Conservation (phyloP, 2,888 invertebrate species). For the Oligia strigilis region DNA sequence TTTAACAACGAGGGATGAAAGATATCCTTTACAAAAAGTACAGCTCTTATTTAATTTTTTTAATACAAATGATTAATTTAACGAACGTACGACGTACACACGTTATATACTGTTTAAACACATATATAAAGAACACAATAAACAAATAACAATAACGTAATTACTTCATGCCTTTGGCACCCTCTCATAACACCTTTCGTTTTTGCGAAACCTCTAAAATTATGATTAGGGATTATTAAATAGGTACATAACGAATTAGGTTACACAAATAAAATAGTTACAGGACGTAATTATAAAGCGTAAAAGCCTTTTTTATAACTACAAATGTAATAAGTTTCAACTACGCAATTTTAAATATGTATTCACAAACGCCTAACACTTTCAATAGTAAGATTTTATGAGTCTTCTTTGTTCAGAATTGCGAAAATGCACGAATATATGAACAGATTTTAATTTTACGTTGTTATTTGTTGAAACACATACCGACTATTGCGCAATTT, state of each 20-base stretch:
- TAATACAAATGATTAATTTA: slow-evolving; percentile 64
- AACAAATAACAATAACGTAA: slow-evolving; percentile 65
- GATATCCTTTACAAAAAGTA: slow-evolving; percentile 84
- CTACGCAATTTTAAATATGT: slow-evolving; percentile 51
- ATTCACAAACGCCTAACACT: slow-evolving; percentile 46
- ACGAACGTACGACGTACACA: slow-evolving; percentile 66
- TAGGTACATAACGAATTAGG: slow-evolving; percentile 79
- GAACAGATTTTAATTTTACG: not conserved
- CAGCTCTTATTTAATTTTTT: slow-evolving; percentile 79
- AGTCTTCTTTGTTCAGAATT: slow-evolving; percentile 4
- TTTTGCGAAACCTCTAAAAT: slow-evolving; percentile 89
- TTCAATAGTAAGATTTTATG: slow-evolving; percentile 24
- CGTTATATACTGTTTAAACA: slow-evolving; percentile 66
- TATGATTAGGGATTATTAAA: slow-evolving; percentile 84
- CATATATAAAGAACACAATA: slow-evolving; percentile 59
- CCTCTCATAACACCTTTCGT: slow-evolving; percentile 77
- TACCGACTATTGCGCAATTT: slow-evolving; percentile 33
- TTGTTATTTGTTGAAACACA: slow-evolving; percentile 10
- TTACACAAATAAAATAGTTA: slow-evolving; percentile 75
- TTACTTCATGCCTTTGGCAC: slow-evolving; percentile 67
- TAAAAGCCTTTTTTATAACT: slow-evolving; percentile 62
- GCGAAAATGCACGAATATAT: slow-evolving; percentile 3
- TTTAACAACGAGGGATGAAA: slow-evolving; percentile 85
- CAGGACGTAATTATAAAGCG: slow-evolving; percentile 72
- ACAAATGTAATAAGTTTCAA: slow-evolving; percentile 56